Evolutionary conservation across 2,797 vertebrate species (phyloP).

Genomic region (Lacerta agilis): DNA sequence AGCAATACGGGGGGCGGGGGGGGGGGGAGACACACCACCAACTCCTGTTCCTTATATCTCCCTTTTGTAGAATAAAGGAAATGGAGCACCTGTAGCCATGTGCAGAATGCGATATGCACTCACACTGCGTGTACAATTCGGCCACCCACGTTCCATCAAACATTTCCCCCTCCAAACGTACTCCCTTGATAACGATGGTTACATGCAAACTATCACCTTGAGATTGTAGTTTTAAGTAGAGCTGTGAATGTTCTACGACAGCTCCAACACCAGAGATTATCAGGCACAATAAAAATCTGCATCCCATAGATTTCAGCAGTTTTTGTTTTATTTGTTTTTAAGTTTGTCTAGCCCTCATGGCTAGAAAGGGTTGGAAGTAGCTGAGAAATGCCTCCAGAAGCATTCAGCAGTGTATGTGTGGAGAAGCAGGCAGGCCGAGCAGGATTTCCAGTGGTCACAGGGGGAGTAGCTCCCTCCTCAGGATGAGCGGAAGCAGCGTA

Average conservation of each 20-base stretch:
- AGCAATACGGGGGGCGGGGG: neutral
- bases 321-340: neutral
- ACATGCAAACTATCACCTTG: neutral
- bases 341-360: neutral
- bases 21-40: neutral
- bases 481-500: neutral
- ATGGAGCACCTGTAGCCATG: neutral
- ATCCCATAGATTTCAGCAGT: neutral
- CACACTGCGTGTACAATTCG: neutral
- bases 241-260: neutral
- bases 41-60: neutral
- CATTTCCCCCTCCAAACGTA: no score
- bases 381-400: neutral
- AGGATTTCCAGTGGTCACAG: neutral
- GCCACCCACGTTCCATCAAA: neutral
- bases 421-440: neutral
- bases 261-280: neutral
- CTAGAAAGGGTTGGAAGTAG: neutral
- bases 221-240: neutral
- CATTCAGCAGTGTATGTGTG: neutral
- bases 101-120: neutral
- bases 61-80: neutral
- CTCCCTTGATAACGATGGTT: neutral
- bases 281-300: neutral
- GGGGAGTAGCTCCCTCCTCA: neutral